Conservation (phyloP, 2,888 invertebrate species). For the Stictocephala bisonia region DNA sequence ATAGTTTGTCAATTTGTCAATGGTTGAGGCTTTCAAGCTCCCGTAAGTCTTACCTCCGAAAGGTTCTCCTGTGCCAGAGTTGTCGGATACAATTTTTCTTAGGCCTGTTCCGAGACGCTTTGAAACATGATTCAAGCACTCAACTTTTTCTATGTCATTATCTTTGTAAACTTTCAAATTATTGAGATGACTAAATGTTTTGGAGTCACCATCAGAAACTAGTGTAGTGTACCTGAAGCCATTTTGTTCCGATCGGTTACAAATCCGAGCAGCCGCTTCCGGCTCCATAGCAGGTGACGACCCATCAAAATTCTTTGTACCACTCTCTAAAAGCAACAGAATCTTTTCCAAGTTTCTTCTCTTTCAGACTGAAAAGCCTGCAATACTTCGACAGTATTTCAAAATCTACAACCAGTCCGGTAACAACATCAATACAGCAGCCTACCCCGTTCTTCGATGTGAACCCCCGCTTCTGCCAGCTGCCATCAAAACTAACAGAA, state of each 20-base stretch:
- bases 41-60: conserved; percentile 25
- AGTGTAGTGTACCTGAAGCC: conserved; percentile 47
- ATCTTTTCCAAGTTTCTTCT: conserved; percentile 46
- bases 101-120: conserved; percentile 45
- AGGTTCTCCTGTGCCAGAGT: conserved; percentile 20
- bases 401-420: conserved; percentile 53
- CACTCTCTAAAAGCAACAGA: conserved; percentile 50
- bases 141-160: conserved; percentile 41
- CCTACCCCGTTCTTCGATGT: conserved; percentile 53
- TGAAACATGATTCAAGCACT: conserved; percentile 46
- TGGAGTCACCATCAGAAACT: conserved; percentile 41
- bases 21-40: conserved; percentile 28
- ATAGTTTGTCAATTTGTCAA: conserved; percentile 39
- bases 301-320: conserved; percentile 51
- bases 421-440: conserved; percentile 49
- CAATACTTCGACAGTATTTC: conserved; percentile 43
- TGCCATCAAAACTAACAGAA: conserved; percentile 31
- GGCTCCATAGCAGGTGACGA: conserved; percentile 53
- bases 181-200: conserved; percentile 44
- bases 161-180: conserved; percentile 39
- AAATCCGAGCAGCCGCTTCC: conserved; percentile 40
- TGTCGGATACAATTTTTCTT: conserved; percentile 36
- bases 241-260: conserved; percentile 40
- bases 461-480: conserved; percentile 33
- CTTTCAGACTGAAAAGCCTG: conserved; percentile 47